Conservation (phyloP, 2,113 vertebrate species). For the Setophaga coronata region DNA sequence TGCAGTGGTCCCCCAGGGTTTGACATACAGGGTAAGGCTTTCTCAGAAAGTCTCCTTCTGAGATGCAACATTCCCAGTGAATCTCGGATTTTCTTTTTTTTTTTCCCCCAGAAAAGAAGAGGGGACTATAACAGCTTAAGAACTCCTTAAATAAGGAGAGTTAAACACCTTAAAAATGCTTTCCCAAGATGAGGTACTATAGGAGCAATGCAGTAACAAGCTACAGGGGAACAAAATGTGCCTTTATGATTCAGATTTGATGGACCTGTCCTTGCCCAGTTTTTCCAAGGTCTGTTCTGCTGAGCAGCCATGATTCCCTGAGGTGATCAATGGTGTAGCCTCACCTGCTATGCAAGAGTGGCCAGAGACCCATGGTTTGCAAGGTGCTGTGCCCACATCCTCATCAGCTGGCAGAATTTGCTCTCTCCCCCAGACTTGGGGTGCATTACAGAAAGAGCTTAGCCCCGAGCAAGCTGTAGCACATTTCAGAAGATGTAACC, state of each 20-base stretch:
- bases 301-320: background rate
- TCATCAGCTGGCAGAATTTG: background rate
- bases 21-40: background rate
- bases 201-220: background rate
- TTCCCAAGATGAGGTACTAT: background rate
- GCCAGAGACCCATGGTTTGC: background rate
- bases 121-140: background rate
- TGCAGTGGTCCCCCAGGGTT: background rate
- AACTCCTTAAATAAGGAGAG: accelerated
- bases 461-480: background rate
- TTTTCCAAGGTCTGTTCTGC: background rate
- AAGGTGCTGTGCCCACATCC: accelerated
- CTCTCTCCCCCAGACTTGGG: background rate
- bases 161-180: background rate
- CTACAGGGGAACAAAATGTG: background rate
- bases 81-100: background rate
- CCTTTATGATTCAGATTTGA: background rate
- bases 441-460: background rate
- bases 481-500: background rate
- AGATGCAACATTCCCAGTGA: background rate
- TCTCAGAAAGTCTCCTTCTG: background rate
- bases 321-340: accelerated
- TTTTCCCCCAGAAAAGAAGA: background rate
- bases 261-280: background rate
- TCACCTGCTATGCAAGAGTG: accelerated